These are phyloP conservation scores for Sceliomorpha sp. DNA, from an alignment of 2,888 invertebrate genomes.

Conservation along the genomic window DNA sequence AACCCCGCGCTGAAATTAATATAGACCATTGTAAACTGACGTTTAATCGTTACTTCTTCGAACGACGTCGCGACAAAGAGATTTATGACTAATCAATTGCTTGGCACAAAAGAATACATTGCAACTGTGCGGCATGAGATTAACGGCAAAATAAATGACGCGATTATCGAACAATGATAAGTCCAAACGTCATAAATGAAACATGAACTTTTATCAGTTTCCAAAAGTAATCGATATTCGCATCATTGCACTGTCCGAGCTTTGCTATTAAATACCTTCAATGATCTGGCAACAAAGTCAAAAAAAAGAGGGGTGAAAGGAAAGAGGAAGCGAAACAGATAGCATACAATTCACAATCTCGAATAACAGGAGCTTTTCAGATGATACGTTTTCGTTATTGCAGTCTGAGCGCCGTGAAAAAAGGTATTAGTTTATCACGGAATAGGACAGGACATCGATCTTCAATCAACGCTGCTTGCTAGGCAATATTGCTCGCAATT, in stretches of 20 bases:
- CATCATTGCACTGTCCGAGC: too few relatives aligned
- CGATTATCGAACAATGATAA: too few relatives aligned
- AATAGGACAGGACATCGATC: conserved; percentile 52
- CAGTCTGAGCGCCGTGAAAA: conserved; percentile 19
- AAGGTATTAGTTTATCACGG: conserved; percentile 25
- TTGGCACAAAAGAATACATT: conserved; percentile 2
- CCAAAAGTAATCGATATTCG: too few relatives aligned
- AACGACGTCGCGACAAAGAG: conserved; percentile 29
- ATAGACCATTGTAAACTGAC: conserved; percentile 7
- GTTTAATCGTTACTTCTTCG: too few relatives aligned
- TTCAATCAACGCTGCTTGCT: conserved; percentile 45
- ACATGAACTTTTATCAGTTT: neutral
- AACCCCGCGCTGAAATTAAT: neutral
- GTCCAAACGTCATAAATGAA: neutral
- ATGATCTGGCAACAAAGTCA: conserved; percentile 1
- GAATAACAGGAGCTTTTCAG: conserved; percentile 35
- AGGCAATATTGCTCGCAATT: conserved; percentile 27
- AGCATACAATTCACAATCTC: conserved; percentile 5
- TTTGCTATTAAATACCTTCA: too few relatives aligned
- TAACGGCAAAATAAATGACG: conserved; percentile 10
- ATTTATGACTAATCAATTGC: conserved; percentile 48
- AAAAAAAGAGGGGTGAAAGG: conserved; percentile 12
- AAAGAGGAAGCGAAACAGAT: conserved; percentile 14
- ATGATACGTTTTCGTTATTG: conserved; percentile 34
- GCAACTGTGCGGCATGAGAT: conserved; percentile 5